Conservation (phyloP, 2,888 invertebrate species). For the Morinoia aosen region DNA sequence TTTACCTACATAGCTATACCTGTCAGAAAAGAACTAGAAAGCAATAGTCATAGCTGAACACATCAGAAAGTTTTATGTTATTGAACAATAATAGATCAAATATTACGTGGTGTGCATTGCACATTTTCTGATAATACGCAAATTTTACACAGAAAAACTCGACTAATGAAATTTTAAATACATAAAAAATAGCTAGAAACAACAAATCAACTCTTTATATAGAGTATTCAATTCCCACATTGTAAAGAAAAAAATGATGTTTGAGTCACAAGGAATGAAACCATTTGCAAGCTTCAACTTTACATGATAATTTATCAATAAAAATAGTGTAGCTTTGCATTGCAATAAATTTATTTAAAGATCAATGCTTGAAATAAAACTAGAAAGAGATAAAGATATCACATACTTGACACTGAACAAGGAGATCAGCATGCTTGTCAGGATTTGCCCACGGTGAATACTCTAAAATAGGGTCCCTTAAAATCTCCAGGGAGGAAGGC, state of each 20-base stretch:
- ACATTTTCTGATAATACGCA: too few species aligned
- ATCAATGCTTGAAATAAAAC: not conserved
- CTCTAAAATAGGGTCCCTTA: constrained; percentile 13
- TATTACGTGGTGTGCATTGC: too few species aligned
- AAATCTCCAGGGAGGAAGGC: not conserved
- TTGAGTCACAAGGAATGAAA: too few species aligned
- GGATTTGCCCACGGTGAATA: constrained; percentile 42
- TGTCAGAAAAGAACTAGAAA: too few species aligned
- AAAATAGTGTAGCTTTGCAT: not conserved
- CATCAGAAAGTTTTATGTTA: too few species aligned
- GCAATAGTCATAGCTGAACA: too few species aligned
- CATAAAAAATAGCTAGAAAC: too few species aligned
- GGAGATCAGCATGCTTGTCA: constrained; percentile 15
- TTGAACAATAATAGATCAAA: too few species aligned
- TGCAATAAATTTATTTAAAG: not conserved
- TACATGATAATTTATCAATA: not conserved
- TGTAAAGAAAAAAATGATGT: not conserved
- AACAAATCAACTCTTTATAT: too few species aligned
- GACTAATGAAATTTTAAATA: too few species aligned
- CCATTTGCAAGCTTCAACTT: not conserved
- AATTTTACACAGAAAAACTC: too few species aligned
- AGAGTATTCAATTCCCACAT: not conserved
- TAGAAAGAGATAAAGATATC: not conserved
- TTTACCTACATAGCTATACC: too few species aligned
- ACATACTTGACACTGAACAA: constrained; percentile 28